Conservation (phyloP, 2,797 vertebrate species). For the Scyliorhinus canicula region DNA sequence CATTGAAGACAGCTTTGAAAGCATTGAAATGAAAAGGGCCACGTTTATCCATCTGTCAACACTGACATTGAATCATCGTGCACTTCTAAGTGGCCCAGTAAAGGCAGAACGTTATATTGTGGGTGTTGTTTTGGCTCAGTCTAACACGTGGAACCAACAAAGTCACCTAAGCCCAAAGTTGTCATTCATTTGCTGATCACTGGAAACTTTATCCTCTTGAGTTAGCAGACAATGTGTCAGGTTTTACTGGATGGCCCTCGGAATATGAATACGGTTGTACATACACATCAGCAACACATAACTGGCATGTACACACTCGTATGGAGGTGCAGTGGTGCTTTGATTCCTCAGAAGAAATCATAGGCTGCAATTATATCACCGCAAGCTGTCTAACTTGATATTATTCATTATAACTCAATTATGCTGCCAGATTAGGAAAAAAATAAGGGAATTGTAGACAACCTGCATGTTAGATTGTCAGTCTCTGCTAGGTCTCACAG, state of each 20-base stretch:
- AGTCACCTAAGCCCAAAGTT: not conserved
- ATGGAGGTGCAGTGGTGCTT: not conserved
- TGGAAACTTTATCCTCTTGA: not conserved
- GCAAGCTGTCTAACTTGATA: constrained; percentile 3
- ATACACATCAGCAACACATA: not conserved
- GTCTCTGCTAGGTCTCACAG: not conserved
- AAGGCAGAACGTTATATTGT: not conserved
- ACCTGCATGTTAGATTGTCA: constrained; percentile 1
- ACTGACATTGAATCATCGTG: not conserved
- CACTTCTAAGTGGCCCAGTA: not conserved
- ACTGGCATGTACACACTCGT: not conserved
- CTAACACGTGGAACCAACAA: not conserved
- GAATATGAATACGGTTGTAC: not conserved
- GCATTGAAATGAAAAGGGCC: not conserved
- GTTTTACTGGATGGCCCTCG: constrained; percentile 5
- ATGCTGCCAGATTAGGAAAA: not conserved
- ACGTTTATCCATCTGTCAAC: not conserved
- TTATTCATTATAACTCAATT: constrained; percentile 19
- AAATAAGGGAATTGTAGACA: not conserved
- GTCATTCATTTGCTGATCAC: not conserved
- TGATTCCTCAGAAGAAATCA: not conserved
- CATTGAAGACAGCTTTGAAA: not conserved
- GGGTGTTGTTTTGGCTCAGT: not conserved
- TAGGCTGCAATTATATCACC: not conserved
- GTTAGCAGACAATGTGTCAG: not conserved